Conservation (phyloP, 92 coral and sea anemone genomes). For the Ricordea florida region DNA sequence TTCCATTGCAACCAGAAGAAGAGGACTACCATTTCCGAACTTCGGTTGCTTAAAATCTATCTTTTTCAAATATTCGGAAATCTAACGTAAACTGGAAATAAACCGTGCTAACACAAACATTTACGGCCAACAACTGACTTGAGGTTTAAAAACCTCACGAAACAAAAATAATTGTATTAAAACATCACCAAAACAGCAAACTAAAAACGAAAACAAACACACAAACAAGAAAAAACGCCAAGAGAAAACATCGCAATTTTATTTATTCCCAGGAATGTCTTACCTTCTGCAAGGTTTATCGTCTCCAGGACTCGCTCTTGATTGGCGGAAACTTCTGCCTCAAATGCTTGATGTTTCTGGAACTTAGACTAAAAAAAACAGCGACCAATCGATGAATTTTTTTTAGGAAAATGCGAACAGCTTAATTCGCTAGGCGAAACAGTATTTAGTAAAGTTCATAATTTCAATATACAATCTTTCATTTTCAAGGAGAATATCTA, state of each 20-base stretch:
- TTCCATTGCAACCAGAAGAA: too few relatives aligned
- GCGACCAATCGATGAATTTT: neutral
- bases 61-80: neutral
- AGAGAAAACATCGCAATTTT: too few relatives aligned
- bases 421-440: neutral
- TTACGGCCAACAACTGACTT: too few relatives aligned
- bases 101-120: too few relatives aligned
- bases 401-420: neutral
- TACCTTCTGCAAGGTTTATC: slow-evolving; percentile 90
- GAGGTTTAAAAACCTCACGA: too few relatives aligned
- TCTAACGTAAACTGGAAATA: too few relatives aligned
- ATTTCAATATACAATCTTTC: neutral
- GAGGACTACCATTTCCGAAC: neutral
- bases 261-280: neutral
- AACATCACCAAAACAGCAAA: neutral
- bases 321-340: slow-evolving; percentile 98
- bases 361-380: slow-evolving; percentile 78
- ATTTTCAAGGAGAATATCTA: too few relatives aligned
- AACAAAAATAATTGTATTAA: neutral
- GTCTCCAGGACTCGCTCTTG: slow-evolving; percentile 95
- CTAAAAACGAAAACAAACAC: neutral
- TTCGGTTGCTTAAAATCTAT: neutral
- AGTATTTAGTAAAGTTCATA: too few relatives aligned
- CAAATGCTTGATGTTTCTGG: slow-evolving; percentile 99
- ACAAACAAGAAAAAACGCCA: neutral